Base-by-base conservation (phyloP, 2,113 vertebrate genomes). In the Orientallactaga bullata region DNA sequence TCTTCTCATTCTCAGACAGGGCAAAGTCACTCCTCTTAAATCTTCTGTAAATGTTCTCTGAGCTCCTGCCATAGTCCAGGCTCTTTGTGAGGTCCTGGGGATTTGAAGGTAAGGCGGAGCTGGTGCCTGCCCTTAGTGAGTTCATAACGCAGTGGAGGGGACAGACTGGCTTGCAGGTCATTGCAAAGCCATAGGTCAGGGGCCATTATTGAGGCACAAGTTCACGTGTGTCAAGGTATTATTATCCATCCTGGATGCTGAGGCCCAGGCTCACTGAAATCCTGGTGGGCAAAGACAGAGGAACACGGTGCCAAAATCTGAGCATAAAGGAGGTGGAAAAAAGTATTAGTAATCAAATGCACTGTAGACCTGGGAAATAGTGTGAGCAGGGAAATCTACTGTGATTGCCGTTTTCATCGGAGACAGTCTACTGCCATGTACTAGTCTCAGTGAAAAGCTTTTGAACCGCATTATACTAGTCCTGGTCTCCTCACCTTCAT, bases 161-260 rank as follows among this genome's bases (percentile, higher is more conserved):
- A n/a, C 60, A 30, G 24, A 60, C 11, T 37, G 72, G 17, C 7
- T 2, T 37, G 32, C 58, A 15, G 65, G 37, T n/a, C 66, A 18
- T 2, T 6, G 23, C 92, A 73, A 28, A 88, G 86, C n/a, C 37
- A 13, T 4, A 30, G 42, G 23, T 47, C 30, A 2, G 17, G 30
- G 73, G 87, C n/a, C 63, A 2, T 17, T 28, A 37, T 30, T 18
- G 68, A 74, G 86, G 26, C 30, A 42, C 26, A 47, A 16, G 58
- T 7, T 1, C 26, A 60, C 13, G 0, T 23, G 21, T 0, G 4
- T 23, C 72, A 23, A 12, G 32, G 4, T 15, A 2, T 32, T 15
- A 2, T 32, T 35, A 51, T 63, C 9, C 18, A 13, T 61, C 17
- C 55, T 51, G 2, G 13, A 4, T 1, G 0, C 71, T 8, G 20